A percentile compares a stretch with the other conserved stretches of the same genome.
Evolutionary conservation across 2,113 vertebrate genomes (phyloP).

Genomic region (Nyctibius bracteatus): DNA sequence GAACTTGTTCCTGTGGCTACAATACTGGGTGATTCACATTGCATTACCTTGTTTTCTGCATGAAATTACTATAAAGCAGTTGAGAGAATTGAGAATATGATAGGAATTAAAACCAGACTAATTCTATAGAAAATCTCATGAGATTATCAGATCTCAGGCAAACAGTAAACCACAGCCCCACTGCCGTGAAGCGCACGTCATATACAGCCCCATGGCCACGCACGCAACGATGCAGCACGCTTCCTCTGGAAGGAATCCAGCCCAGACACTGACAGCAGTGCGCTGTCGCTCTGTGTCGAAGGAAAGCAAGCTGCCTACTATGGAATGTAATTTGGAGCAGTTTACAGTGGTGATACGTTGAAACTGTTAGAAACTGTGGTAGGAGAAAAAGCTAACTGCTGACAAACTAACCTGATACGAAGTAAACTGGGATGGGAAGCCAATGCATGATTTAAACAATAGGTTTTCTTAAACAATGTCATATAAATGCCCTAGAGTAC

Average conservation of each 20-base stretch:
- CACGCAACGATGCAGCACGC: fast-evolving
- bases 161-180: fast-evolving
- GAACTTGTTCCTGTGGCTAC: too few species aligned
- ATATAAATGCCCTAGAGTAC: background rate
- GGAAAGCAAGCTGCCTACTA: fast-evolving
- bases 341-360: fast-evolving
- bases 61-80: background rate
- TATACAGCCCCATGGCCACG: fast-evolving
- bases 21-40: fast-evolving
- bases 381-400: background rate
- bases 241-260: background rate
- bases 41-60: background rate
- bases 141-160: background rate
- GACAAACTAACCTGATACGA: background rate
- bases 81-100: background rate
- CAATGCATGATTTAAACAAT: background rate
- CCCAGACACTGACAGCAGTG: fast-evolving
- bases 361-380: background rate
- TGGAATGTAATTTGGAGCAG: fast-evolving
- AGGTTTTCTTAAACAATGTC: background rate
- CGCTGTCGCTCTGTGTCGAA: fast-evolving
- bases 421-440: background rate
- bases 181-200: fast-evolving
- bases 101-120: background rate
- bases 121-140: background rate